A percentile compares a stretch with the other conserved stretches of the same genome.
Evolutionary conservation across 2,797 vertebrate species (phyloP).

Genomic region (Molossus alvarezi): DNA sequence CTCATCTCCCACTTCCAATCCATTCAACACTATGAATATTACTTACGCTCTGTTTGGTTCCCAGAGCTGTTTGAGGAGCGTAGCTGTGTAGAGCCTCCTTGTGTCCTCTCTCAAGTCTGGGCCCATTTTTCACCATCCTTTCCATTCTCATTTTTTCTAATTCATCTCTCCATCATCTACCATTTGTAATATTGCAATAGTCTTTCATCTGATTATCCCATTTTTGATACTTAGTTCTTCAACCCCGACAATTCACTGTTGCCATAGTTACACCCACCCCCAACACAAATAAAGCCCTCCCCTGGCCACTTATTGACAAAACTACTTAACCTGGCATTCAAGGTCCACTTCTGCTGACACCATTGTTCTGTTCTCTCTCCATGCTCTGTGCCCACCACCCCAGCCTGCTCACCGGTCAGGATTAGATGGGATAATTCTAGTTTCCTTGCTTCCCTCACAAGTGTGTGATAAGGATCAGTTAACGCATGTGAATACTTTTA

Average conservation of each 20-base stretch:
- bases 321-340: neutral
- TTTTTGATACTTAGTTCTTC: neutral
- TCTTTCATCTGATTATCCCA: neutral
- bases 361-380: neutral
- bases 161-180: neutral
- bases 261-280: neutral
- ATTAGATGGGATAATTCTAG: neutral
- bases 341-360: neutral
- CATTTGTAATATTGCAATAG: neutral
- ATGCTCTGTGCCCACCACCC: neutral
- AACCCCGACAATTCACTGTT: neutral
- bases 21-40: neutral
- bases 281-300: neutral
- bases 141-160: neutral
- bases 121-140: neutral
- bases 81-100: neutral
- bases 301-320: neutral
- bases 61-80: slow-evolving; percentile 3
- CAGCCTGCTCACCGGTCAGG: neutral
- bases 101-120: neutral
- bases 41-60: neutral
- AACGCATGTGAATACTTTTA: slow-evolving; percentile 8
- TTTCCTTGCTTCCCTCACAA: neutral
- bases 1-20: slow-evolving; percentile 15
- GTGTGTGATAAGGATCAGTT: slow-evolving; percentile 42